phyloP scores from a whole-genome alignment of 2,888 invertebrate genomes.

The Amphipyra berbera region DNA sequence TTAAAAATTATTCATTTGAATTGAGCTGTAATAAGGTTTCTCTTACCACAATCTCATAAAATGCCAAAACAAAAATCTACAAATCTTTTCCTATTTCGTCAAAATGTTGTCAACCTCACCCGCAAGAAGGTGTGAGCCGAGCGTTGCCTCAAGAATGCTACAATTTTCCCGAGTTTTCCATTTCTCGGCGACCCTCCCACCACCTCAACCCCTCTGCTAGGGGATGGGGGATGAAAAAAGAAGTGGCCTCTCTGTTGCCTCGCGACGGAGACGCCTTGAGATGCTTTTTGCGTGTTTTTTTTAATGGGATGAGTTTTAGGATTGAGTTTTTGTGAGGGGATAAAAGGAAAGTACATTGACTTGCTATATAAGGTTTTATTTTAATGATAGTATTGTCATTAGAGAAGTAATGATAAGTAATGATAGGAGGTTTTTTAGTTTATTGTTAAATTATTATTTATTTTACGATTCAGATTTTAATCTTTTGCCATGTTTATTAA shows the following conservation, averaged over 20 bases:
- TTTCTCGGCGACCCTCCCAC: conserved; percentile 84
- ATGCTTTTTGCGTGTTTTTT: conserved; percentile 57
- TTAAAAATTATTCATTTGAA: too few species aligned
- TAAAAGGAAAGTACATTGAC: background rate
- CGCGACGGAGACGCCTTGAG: conserved; percentile 71
- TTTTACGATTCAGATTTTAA: too few species aligned
- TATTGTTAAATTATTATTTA: too few species aligned
- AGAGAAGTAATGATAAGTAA: background rate
- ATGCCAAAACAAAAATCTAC: background rate
- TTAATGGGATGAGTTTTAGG: conserved; percentile 25
- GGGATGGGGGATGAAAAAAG: conserved; percentile 79
- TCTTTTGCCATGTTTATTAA: too few species aligned
- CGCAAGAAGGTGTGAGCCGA: conserved; percentile 88
- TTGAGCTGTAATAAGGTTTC: too few species aligned
- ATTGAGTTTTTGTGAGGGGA: conserved; percentile 7
- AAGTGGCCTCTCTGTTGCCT: conserved; percentile 84
- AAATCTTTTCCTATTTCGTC: conserved; percentile 29
- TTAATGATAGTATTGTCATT: background rate
- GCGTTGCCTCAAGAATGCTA: conserved; percentile 90
- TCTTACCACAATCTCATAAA: background rate
- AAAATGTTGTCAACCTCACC: conserved; percentile 72
- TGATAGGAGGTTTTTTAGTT: too few species aligned
- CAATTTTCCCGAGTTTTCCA: conserved; percentile 90
- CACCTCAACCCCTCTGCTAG: conserved; percentile 46
- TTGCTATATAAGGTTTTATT: background rate